These are phyloP conservation scores for Epsilonema sp. DNA, from an alignment of 2,888 invertebrate genomes.

Conservation along the genomic window DNA sequence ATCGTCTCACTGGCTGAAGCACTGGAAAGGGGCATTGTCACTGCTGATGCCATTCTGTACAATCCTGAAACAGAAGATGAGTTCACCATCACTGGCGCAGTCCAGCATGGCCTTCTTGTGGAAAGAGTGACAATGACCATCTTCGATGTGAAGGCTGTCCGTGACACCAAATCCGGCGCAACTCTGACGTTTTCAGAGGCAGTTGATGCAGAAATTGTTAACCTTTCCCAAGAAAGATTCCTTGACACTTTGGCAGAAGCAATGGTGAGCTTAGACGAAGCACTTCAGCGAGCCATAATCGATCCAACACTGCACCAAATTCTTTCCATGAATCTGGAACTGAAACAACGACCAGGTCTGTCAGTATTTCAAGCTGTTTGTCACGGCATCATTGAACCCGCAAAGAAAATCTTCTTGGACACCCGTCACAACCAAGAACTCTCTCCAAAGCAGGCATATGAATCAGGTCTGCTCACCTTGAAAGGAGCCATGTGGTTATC, in stretches of 20 bases:
- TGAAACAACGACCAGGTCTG: conserved; percentile 53
- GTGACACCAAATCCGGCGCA: conserved; percentile 55
- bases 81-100: conserved; percentile 59
- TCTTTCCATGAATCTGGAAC: no score
- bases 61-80: conserved; percentile 40
- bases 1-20: conserved; percentile 64
- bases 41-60: conserved; percentile 49
- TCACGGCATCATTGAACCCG: conserved; percentile 60
- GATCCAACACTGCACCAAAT: conserved; percentile 40
- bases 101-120: conserved; percentile 61
- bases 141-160: conserved; percentile 71
- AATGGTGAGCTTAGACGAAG: conserved; percentile 13
- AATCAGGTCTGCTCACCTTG: conserved; percentile 59
- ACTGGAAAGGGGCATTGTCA: conserved; percentile 52
- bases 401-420: conserved; percentile 59
- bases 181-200: conserved; percentile 61
- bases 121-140: conserved; percentile 64
- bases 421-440: conserved; percentile 30
- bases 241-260: conserved; percentile 10
- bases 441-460: conserved; percentile 44
- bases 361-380: conserved; percentile 52
- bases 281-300: conserved; percentile 27
- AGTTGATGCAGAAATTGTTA: conserved; percentile 49
- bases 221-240: conserved; percentile 37
- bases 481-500: conserved; percentile 64